Evolutionary conservation across 2,113 vertebrate species (phyloP).

Genomic region (Ailurus styani): DNA sequence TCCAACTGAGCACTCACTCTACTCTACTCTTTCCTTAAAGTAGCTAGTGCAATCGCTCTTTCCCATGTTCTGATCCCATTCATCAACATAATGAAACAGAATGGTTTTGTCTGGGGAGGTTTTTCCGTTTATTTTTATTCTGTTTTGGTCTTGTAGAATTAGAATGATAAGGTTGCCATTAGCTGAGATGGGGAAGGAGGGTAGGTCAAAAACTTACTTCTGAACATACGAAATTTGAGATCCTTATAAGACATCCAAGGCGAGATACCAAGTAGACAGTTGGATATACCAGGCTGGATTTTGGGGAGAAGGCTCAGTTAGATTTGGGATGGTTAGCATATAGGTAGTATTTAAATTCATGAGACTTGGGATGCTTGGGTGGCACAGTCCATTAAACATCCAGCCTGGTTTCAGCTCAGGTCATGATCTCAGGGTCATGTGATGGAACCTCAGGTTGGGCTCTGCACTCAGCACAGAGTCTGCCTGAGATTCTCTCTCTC

Average conservation of each 20-base stretch:
- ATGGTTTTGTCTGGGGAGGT: not conserved
- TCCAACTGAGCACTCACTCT: not conserved
- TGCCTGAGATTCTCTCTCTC: not conserved
- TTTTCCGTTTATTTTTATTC: not conserved
- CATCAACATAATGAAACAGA: not conserved
- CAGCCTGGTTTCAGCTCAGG: not conserved
- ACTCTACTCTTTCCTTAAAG: not conserved
- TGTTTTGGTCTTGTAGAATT: not conserved
- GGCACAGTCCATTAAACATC: not conserved
- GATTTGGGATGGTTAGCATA: not conserved
- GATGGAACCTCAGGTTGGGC: not conserved
- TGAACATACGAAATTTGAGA: not conserved
- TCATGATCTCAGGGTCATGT: not conserved
- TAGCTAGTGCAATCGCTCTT: not conserved
- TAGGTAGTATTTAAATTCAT: not conserved
- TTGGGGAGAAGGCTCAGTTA: not conserved
- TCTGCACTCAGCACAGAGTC: not conserved
- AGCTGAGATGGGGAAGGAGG: not conserved
- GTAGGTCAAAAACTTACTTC: not conserved
- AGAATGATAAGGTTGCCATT: not conserved
- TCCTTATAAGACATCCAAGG: not conserved
- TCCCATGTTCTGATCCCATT: not conserved
- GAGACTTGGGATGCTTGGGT: not conserved
- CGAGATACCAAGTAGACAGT: not conserved
- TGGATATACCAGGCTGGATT: not conserved